Evolutionary conservation across 2,113 vertebrate genomes (phyloP).

Genomic region (Pteropus alecto): DNA sequence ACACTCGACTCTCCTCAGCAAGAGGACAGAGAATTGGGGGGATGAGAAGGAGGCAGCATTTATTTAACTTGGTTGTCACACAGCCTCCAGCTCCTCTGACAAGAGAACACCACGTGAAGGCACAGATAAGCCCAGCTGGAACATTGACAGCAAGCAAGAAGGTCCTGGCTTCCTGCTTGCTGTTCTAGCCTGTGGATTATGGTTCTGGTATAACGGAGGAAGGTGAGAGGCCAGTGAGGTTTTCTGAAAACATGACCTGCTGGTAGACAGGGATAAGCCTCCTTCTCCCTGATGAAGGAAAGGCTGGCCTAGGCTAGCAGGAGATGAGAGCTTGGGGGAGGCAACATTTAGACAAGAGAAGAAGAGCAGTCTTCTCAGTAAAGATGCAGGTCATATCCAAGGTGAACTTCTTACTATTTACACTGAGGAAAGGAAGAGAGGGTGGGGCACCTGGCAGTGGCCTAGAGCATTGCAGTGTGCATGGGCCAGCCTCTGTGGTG

Average conservation of each 20-base stretch:
- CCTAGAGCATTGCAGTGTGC: fast-evolving
- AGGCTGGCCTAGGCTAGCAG: neutral
- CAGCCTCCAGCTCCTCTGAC: slow-evolving; percentile 49
- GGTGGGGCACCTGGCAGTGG: neutral
- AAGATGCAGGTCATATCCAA: neutral
- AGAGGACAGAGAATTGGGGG: neutral
- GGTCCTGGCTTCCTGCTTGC: neutral
- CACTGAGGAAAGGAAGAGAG: neutral
- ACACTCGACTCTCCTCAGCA: neutral
- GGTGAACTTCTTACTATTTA: neutral
- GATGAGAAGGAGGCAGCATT: neutral
- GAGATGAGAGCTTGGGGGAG: neutral
- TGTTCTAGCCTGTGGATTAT: neutral
- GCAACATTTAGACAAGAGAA: neutral
- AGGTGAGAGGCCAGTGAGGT: neutral
- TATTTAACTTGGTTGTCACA: slow-evolving; percentile 77
- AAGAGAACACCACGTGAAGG: slow-evolving; percentile 70
- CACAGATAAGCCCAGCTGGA: slow-evolving; percentile 79
- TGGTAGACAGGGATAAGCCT: neutral
- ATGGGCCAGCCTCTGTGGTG: neutral
- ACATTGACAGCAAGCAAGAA: slow-evolving; percentile 67
- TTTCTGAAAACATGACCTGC: no score
- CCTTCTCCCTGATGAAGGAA: neutral
- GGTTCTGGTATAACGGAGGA: neutral
- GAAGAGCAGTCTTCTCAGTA: neutral